These are phyloP conservation scores for Sylvilagus bachmani DNA, from an alignment of 2,113 vertebrate genomes.

Conservation along the genomic window DNA sequence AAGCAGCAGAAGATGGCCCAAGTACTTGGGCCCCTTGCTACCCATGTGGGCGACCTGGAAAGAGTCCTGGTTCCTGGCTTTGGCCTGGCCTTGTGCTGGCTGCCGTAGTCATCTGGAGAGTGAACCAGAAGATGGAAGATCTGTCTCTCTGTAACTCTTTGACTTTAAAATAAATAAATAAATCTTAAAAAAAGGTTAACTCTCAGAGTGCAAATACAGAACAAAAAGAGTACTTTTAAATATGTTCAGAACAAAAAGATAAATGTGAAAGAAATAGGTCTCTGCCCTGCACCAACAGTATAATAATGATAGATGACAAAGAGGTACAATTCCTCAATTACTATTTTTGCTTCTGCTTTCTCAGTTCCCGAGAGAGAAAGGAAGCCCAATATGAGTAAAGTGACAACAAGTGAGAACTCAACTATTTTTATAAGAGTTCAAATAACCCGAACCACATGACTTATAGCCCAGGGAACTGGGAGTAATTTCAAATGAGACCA, in stretches of 20 bases:
- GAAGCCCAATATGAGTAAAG: constrained; percentile 53
- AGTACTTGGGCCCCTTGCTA: no score
- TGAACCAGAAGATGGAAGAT: no score
- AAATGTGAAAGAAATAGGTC: constrained; percentile 33
- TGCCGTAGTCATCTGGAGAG: no score
- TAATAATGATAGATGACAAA: constrained; percentile 55
- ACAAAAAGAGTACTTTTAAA: constrained; percentile 57
- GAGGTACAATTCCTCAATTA: constrained; percentile 60
- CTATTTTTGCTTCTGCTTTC: constrained; percentile 57
- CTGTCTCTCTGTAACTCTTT: no score
- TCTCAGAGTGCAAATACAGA: constrained; percentile 49
- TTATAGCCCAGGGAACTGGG: constrained; percentile 16
- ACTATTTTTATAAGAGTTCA: constrained; percentile 59
- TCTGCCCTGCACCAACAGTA: constrained; percentile 8
- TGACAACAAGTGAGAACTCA: constrained; percentile 12
- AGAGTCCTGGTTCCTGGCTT: no score
- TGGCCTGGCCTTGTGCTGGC: no score
- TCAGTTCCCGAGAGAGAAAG: not conserved
- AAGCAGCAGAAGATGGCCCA: no score
- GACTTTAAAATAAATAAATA: no score
- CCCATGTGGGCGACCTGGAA: no score
- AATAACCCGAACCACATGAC: constrained; percentile 38
- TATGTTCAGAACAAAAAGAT: constrained; percentile 66
- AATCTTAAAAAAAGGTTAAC: constrained; percentile 29
- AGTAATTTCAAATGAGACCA: constrained; percentile 53